phyloP scores from a whole-genome alignment of 2,113 vertebrate species.

The Chroicocephalus ridibundus region DNA sequence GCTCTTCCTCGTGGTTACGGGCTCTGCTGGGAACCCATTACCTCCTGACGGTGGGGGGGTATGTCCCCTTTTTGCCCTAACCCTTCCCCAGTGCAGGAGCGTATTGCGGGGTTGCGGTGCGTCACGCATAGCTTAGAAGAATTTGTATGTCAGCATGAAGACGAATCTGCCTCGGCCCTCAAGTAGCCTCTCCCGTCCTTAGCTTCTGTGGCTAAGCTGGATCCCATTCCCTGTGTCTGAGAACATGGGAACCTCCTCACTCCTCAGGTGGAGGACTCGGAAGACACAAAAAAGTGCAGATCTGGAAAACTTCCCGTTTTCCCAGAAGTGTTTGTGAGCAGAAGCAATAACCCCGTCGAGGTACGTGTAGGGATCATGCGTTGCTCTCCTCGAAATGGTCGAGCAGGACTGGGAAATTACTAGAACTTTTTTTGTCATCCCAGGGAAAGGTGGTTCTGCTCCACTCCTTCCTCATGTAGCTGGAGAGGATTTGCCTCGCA shows the following conservation, averaged over 20 bases:
- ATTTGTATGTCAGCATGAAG: neutral
- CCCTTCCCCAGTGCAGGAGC: neutral
- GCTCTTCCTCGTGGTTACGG: neutral
- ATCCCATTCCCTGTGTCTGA: neutral
- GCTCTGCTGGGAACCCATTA: neutral
- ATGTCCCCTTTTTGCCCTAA: neutral
- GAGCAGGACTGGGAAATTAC: neutral
- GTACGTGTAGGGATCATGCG: rapidly evolving
- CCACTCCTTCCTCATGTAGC: neutral
- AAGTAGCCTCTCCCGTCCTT: neutral
- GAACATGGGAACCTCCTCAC: neutral
- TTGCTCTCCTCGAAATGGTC: neutral
- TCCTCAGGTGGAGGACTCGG: neutral
- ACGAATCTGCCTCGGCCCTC: neutral
- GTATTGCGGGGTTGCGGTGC: neutral
- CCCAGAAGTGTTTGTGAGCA: neutral
- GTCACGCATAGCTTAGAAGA: neutral
- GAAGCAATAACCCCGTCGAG: neutral
- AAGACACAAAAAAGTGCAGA: neutral
- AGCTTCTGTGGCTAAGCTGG: neutral
- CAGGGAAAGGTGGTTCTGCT: neutral
- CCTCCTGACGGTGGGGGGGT: neutral
- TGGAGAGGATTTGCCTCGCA: neutral
- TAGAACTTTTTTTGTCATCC: neutral
- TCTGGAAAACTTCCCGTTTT: neutral